Percentiles rank a stretch among this genome's conserved stretches.
Conservation (phyloP, 2,888 invertebrate species). For the Seladonia tumulorum region DNA sequence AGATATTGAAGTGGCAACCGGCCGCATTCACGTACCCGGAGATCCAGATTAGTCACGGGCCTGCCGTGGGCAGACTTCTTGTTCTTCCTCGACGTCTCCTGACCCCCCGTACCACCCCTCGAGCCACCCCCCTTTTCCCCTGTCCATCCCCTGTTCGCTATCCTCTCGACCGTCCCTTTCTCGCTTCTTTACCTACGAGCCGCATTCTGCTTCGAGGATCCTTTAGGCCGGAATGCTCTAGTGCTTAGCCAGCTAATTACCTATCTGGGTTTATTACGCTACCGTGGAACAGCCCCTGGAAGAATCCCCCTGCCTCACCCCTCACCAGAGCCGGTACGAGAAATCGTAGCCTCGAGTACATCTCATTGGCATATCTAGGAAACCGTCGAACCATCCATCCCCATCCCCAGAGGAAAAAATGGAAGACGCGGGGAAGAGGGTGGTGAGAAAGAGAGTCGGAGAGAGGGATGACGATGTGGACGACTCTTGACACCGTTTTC, state of each 20-base stretch:
- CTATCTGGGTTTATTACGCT: conserved; percentile 53
- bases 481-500: conserved; percentile 53
- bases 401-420: neutral
- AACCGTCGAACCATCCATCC: conserved; percentile 11
- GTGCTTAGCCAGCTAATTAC: conserved; percentile 73
- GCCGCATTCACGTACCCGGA: conserved; percentile 45
- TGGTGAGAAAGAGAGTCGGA: neutral
- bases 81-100: conserved; percentile 10
- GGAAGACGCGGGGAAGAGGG: neutral
- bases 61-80: conserved; percentile 46
- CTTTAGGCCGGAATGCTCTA: conserved; percentile 43
- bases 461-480: conserved; percentile 17
- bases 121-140: neutral
- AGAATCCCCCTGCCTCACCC: neutral
- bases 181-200: conserved; percentile 43
- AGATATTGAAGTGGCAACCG: conserved; percentile 56
- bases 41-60: conserved; percentile 71
- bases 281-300: neutral
- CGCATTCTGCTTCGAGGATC: conserved; percentile 55
- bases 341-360: conserved; percentile 6
- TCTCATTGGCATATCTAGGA: conserved; percentile 37
- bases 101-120: neutral
- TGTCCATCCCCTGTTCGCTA: neutral
- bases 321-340: neutral
- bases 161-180: neutral